Conservation (phyloP, 1,140 invertebrate genomes). For the Forficula auricularia region DNA sequence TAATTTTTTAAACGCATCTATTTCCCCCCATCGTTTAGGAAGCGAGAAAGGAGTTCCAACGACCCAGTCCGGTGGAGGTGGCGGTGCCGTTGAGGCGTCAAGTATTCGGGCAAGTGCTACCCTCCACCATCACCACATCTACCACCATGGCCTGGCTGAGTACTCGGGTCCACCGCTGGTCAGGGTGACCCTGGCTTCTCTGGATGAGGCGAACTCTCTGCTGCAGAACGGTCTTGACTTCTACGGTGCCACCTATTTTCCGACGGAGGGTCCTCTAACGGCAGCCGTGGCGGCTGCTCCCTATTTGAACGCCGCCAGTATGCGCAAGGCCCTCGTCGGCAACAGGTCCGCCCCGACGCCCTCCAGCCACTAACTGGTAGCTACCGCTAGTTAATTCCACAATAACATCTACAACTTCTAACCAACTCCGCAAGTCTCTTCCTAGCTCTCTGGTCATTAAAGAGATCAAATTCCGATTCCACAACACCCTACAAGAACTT, state of each 20-base stretch:
- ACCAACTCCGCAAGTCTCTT: no score
- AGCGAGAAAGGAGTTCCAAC: no score
- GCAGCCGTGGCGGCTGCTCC: constrained; percentile 25
- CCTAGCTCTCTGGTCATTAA: no score
- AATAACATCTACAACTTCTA: no score
- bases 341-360: constrained; percentile 15
- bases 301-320: constrained; percentile 10
- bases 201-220: constrained; percentile 61
- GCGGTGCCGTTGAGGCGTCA: no score
- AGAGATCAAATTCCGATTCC: no score
- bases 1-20: no score
- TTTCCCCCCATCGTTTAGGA: no score
- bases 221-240: constrained; percentile 67
- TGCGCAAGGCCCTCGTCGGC: constrained; percentile 11
- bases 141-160: constrained; percentile 25
- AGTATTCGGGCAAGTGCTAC: constrained; percentile 11
- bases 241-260: constrained; percentile 69
- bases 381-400: no score
- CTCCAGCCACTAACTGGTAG: not conserved
- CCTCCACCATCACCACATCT: constrained; percentile 33
- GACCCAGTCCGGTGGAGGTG: no score
- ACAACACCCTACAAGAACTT: no score
- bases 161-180: constrained; percentile 31
- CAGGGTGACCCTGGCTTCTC: constrained; percentile 54
- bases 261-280: constrained; percentile 48